phyloP scores from a whole-genome alignment of 2,797 vertebrate species.

The Anas georgica region DNA sequence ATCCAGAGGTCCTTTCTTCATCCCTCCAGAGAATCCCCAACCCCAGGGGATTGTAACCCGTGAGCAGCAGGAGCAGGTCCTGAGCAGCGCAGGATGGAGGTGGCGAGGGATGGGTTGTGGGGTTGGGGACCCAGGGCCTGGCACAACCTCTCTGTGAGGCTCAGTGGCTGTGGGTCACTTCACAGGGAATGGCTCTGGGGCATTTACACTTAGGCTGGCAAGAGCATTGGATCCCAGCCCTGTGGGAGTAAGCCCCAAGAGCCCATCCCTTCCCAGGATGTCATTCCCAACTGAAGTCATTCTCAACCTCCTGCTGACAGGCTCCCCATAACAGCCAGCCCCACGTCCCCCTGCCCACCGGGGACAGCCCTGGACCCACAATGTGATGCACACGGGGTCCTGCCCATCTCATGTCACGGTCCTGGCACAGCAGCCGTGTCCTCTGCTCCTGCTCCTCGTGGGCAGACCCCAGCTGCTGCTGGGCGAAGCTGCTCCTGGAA shows the following conservation, averaged over 20 bases:
- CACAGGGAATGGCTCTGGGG: background rate
- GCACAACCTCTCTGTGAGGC: background rate
- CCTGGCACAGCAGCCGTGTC: background rate
- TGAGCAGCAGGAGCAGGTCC: background rate
- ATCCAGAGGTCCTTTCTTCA: background rate
- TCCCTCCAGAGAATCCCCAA: background rate
- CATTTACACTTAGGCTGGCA: background rate
- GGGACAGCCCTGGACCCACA: background rate
- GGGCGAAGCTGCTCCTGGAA: slow-evolving; percentile 69
- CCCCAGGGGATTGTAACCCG: slow-evolving; percentile 71
- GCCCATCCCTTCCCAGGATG: background rate
- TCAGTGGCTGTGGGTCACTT: background rate
- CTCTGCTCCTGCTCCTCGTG: background rate
- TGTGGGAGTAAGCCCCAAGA: background rate
- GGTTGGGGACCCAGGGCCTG: background rate
- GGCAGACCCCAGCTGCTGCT: background rate
- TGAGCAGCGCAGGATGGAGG: background rate
- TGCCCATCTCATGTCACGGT: too few relatives aligned
- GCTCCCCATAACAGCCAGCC: background rate
- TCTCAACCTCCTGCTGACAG: background rate
- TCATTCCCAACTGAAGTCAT: background rate
- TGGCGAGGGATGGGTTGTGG: background rate
- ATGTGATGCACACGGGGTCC: too few relatives aligned
- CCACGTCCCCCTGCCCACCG: background rate
- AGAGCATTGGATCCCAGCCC: rapidly evolving